A percentile compares a stretch with the other conserved stretches of the same genome.
Evolutionary conservation across 2,113 vertebrate species (phyloP).

Genomic region (Leucoraja erinaceus): DNA sequence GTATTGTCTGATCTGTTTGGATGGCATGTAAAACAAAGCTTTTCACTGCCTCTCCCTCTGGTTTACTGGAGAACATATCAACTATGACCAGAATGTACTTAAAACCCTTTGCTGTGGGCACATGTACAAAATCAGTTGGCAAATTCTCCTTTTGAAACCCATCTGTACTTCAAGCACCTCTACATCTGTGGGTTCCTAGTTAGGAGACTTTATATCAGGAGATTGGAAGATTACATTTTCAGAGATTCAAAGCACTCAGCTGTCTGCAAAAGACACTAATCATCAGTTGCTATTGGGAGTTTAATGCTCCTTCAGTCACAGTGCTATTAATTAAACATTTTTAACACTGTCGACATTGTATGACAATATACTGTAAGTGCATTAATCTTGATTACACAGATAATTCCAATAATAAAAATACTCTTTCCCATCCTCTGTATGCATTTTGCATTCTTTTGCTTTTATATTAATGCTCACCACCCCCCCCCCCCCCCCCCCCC

Average conservation of each 20-base stretch:
- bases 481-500: too few relatives aligned
- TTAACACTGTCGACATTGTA: background rate
- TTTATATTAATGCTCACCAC: background rate
- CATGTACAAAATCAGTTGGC: too few relatives aligned
- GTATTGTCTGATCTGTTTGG: too few relatives aligned
- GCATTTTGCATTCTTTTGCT: background rate
- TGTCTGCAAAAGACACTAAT: background rate
- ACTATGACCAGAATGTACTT: too few relatives aligned
- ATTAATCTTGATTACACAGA: slow-evolving; percentile 18
- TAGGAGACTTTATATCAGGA: background rate
- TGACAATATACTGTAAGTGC: background rate
- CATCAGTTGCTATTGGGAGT: background rate
- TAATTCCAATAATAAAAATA: background rate
- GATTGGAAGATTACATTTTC: background rate
- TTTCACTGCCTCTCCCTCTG: too few relatives aligned
- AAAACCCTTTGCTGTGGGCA: too few relatives aligned
- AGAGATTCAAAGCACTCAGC: background rate
- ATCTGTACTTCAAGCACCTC: background rate
- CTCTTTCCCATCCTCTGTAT: background rate
- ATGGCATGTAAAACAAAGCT: too few relatives aligned
- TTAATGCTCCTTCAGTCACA: background rate
- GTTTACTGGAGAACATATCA: too few relatives aligned
- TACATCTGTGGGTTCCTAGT: too few relatives aligned
- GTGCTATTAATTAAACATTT: background rate
- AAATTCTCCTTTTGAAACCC: too few relatives aligned